Conservation (phyloP, 2,797 vertebrate genomes). For the Lagocephalus sceleratus region DNA sequence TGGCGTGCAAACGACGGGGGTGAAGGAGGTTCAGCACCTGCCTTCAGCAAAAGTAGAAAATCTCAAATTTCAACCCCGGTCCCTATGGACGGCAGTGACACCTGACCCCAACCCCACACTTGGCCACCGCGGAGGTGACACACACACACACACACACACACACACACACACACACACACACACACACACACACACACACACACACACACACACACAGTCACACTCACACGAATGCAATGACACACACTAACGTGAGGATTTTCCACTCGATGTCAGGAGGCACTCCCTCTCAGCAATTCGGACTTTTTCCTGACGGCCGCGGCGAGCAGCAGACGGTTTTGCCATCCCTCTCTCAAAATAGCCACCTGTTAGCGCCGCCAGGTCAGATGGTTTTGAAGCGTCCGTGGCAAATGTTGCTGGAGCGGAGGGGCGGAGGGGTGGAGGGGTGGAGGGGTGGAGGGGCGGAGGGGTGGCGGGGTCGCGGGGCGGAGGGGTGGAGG, state of each 20-base stretch:
- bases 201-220: constrained; percentile 13
- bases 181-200: constrained; percentile 9
- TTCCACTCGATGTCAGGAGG: constrained; percentile 2
- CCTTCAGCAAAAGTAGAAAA: constrained; percentile 59
- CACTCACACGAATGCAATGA: constrained; percentile 9
- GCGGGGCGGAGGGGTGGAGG: constrained; percentile 45
- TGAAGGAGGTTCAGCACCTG: constrained; percentile 30
- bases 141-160: constrained; percentile 9
- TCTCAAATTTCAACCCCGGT: constrained; percentile 61
- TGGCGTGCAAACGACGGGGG: constrained; percentile 12
- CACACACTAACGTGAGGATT: constrained; percentile 24
- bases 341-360: constrained; percentile 75
- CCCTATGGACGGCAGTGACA: constrained; percentile 43
- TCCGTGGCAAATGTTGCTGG: constrained; percentile 62
- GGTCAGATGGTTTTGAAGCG: constrained; percentile 80
- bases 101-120: constrained; percentile 37
- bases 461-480: no score
- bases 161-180: constrained; percentile 9
- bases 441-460: constrained; percentile 36
- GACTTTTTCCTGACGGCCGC: constrained; percentile 34
- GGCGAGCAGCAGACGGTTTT: constrained; percentile 71
- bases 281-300: constrained; percentile 39
- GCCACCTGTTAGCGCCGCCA: constrained; percentile 61
- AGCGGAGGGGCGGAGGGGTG: constrained; percentile 47
- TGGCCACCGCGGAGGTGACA: constrained; percentile 29